Evolutionary conservation across 2,797 vertebrate species (phyloP).

Genomic region (Melopsittacus undulatus): DNA sequence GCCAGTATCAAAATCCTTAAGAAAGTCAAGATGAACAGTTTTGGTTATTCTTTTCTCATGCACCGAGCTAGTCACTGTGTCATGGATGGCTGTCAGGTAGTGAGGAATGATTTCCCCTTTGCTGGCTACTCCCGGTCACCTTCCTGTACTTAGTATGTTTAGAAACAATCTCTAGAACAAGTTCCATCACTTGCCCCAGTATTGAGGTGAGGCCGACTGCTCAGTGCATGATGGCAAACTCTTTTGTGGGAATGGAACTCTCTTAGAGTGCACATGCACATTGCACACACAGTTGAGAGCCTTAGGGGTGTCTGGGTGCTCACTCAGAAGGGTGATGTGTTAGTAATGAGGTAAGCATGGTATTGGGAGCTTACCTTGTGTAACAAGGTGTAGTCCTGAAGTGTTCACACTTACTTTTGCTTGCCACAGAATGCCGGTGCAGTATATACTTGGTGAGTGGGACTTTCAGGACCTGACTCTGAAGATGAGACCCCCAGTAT

Average conservation of each 20-base stretch:
- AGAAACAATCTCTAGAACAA: background rate
- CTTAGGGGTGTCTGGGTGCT: background rate
- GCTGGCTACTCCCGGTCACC: background rate
- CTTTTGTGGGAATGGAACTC: background rate
- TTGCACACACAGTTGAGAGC: background rate
- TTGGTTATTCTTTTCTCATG: background rate
- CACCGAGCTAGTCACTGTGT: background rate
- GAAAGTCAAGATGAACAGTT: background rate
- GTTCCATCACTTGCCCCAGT: background rate
- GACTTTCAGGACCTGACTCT: constrained; percentile 91
- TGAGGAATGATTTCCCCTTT: background rate
- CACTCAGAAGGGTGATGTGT: background rate
- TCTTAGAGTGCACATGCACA: rapidly evolving
- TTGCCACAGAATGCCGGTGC: constrained; percentile 89
- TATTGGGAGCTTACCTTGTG: background rate
- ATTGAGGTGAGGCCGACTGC: background rate
- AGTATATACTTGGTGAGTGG: constrained; percentile 96
- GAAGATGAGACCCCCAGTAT: constrained; percentile 93
- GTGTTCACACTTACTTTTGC: background rate
- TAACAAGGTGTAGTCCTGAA: background rate
- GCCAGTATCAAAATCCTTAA: background rate
- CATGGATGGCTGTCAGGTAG: background rate
- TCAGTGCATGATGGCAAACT: background rate
- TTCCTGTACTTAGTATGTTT: background rate
- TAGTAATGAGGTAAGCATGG: background rate